These are phyloP conservation scores for Axis porcinus DNA, from an alignment of 2,113 vertebrate genomes.

Conservation along the genomic window DNA sequence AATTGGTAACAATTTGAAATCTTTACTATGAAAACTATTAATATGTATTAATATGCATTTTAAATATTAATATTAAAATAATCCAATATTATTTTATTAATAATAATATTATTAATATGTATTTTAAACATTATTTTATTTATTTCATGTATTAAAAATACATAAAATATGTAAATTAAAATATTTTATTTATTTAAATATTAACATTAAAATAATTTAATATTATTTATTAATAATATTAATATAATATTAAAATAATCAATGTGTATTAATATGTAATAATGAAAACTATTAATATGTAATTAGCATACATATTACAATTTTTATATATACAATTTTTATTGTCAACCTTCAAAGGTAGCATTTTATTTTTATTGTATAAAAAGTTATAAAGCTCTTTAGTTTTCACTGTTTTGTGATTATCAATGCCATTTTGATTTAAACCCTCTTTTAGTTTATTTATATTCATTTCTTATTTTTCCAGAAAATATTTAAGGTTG, in stretches of 20 bases:
- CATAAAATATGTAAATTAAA: too few species aligned
- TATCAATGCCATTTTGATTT: background rate
- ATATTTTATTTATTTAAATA: too few species aligned
- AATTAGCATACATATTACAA: background rate
- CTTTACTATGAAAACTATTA: background rate
- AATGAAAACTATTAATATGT: background rate
- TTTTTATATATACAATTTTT: background rate
- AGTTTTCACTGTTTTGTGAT: background rate
- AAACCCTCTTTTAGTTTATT: background rate
- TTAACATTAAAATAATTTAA: too few species aligned
- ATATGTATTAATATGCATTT: background rate
- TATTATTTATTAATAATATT: too few species aligned
- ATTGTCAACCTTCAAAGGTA: background rate
- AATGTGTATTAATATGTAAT: too few species aligned
- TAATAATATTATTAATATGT: too few species aligned
- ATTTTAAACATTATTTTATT: too few species aligned
- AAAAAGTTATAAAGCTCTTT: background rate
- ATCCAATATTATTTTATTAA: too few species aligned
- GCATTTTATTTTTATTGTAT: background rate
- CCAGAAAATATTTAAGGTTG: background rate
- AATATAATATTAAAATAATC: too few species aligned
- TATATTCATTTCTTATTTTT: background rate
- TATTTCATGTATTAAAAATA: too few species aligned
- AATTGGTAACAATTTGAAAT: background rate
- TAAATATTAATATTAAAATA: too few species aligned